Evolutionary conservation across 2,888 invertebrate genomes (phyloP).

Genomic region (Thera britannica): DNA sequence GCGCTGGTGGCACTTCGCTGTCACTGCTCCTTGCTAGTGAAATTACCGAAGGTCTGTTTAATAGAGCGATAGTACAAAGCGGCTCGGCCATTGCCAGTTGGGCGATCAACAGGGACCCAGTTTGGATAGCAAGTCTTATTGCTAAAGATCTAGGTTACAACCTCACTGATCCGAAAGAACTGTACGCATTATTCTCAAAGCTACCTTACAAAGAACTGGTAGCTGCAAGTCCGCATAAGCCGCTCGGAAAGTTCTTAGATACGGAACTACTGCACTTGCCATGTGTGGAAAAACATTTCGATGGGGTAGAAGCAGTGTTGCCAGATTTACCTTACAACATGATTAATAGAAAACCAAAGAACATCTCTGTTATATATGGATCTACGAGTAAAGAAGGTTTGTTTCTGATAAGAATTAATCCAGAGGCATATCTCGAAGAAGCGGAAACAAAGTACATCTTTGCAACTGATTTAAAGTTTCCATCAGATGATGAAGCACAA

Average conservation of each 20-base stretch:
- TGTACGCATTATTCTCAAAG: constrained; percentile 66
- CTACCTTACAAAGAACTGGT: constrained; percentile 58
- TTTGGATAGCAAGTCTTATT: constrained; percentile 66
- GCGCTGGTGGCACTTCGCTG: constrained; percentile 70
- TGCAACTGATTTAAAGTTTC: constrained; percentile 70
- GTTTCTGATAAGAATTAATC: constrained; percentile 49
- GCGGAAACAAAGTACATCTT: constrained; percentile 66
- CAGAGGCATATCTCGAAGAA: constrained; percentile 51
- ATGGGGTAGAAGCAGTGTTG: constrained; percentile 63
- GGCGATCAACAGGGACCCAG: constrained; percentile 69
- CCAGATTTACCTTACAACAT: constrained; percentile 70
- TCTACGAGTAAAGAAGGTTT: constrained; percentile 70
- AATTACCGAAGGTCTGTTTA: constrained; percentile 64
- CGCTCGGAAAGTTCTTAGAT: constrained; percentile 67
- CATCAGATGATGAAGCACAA: constrained; percentile 59
- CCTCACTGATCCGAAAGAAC: constrained; percentile 64
- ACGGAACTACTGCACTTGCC: constrained; percentile 70
- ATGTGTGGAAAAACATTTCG: constrained; percentile 67
- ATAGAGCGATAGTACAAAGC: constrained; percentile 72
- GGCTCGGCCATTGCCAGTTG: constrained; percentile 71
- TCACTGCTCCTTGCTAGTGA: constrained; percentile 66
- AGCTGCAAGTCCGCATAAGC: constrained; percentile 56
- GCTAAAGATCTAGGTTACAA: constrained; percentile 65
- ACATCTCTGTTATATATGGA: constrained; percentile 64
- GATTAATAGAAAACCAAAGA: constrained; percentile 56